phyloP scores from a whole-genome alignment of 1,140 invertebrate genomes.

The Laupala kohalensis region DNA sequence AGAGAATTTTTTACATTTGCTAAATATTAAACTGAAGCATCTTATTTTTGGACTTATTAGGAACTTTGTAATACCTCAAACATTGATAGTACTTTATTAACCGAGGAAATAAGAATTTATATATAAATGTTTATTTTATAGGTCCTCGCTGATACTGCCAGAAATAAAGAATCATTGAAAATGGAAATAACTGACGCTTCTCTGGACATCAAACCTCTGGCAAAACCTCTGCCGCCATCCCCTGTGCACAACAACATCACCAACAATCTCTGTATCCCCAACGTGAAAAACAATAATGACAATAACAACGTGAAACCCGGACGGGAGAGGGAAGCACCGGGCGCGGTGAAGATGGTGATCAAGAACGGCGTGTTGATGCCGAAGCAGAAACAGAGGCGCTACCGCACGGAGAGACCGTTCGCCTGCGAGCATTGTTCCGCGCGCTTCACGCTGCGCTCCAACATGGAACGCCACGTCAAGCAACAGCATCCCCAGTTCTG shows the following conservation, averaged over 20 bases:
- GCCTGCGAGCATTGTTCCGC: constrained; percentile 79
- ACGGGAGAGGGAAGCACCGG: constrained; percentile 1
- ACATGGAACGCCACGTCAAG: constrained; percentile 88
- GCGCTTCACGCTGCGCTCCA: constrained; percentile 75
- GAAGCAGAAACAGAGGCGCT: constrained; percentile 79
- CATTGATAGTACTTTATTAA: too few relatives aligned
- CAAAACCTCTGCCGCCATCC: neutral
- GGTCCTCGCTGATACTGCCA: neutral
- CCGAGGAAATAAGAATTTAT: neutral
- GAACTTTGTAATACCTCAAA: too few relatives aligned
- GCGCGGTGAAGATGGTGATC: constrained; percentile 72
- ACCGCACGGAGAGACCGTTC: constrained; percentile 81
- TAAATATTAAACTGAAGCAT: too few relatives aligned
- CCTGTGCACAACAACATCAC: neutral
- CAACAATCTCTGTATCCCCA: too few relatives aligned
- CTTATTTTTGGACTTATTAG: too few relatives aligned
- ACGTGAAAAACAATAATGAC: neutral
- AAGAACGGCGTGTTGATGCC: constrained; percentile 79
- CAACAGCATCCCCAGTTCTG: constrained; percentile 83
- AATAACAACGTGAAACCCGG: neutral
- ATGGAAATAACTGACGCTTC: neutral
- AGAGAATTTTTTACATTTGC: too few relatives aligned
- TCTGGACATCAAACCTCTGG: neutral
- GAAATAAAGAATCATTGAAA: neutral
- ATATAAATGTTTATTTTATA: neutral